phyloP scores from a whole-genome alignment of 2,888 invertebrate genomes.

The Eutolmus rufibarbis region DNA sequence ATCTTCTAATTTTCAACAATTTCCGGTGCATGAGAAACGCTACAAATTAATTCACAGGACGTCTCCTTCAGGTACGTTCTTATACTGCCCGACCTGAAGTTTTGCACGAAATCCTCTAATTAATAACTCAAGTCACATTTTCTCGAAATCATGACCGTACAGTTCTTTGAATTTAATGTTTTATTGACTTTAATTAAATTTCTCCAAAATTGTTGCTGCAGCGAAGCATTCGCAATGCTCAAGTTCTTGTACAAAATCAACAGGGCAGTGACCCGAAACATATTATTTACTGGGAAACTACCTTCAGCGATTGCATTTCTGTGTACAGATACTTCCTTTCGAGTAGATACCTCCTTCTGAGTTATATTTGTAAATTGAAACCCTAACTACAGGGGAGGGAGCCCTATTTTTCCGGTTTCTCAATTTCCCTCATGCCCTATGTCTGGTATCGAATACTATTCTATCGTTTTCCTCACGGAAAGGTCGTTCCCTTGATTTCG shows the following conservation, averaged over 20 bases:
- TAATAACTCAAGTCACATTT: neutral
- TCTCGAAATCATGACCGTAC: neutral
- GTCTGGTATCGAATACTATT: neutral
- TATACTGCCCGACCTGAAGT: neutral
- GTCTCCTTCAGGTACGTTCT: neutral
- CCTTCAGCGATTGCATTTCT: neutral
- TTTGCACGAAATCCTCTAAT: neutral
- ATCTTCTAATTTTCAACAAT: neutral
- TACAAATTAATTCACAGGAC: neutral
- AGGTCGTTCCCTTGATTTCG: neutral
- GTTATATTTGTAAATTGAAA: neutral
- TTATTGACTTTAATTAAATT: neutral
- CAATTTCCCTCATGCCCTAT: neutral
- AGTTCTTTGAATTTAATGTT: neutral
- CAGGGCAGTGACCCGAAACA: neutral
- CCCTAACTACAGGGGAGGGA: neutral
- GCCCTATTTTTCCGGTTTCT: neutral
- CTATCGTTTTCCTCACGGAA: neutral
- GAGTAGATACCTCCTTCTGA: neutral
- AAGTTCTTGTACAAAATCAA: neutral
- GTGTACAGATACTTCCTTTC: neutral
- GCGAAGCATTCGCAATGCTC: neutral
- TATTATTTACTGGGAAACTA: neutral
- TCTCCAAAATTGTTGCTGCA: neutral
- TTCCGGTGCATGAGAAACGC: neutral